Conservation (phyloP, 2,888 invertebrate species). For the Nezara viridula region DNA sequence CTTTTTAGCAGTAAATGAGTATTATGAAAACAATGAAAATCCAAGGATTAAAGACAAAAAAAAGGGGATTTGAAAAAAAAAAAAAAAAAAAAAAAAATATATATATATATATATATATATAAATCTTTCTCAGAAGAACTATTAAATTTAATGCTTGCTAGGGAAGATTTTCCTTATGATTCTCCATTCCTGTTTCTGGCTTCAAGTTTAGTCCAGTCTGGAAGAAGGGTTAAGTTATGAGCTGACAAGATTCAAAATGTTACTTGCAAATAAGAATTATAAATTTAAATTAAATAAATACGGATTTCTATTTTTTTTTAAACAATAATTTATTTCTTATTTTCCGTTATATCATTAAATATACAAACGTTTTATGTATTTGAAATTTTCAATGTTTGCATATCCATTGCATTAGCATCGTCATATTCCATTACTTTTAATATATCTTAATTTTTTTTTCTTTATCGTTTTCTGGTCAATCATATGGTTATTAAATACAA, state of each 20-base stretch:
- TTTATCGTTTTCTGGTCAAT: background rate
- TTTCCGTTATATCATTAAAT: constrained; percentile 3
- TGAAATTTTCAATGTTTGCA: background rate
- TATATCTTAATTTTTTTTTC: background rate
- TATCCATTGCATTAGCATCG: background rate
- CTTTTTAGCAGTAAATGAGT: too few relatives aligned
- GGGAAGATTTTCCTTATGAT: too few relatives aligned
- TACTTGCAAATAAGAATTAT: constrained; percentile 1
- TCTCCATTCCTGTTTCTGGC: background rate
- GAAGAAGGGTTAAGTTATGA: constrained; percentile 2
- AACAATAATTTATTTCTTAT: background rate
- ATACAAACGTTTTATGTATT: background rate
- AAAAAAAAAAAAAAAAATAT: too few relatives aligned
- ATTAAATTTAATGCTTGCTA: too few relatives aligned
- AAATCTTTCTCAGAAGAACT: too few relatives aligned
- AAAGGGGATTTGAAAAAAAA: too few relatives aligned
- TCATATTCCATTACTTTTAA: background rate
- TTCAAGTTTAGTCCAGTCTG: background rate
- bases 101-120: too few relatives aligned
- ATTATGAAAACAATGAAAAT: too few relatives aligned
- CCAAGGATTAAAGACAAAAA: too few relatives aligned
- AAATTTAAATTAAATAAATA: background rate
- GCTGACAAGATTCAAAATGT: background rate
- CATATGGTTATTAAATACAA: background rate
- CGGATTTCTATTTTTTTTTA: background rate